Evolutionary conservation across 2,888 invertebrate genomes (phyloP), one percentile per base, ranked within the genome.

Genomic region (Cactoblastis cactorum): DNA sequence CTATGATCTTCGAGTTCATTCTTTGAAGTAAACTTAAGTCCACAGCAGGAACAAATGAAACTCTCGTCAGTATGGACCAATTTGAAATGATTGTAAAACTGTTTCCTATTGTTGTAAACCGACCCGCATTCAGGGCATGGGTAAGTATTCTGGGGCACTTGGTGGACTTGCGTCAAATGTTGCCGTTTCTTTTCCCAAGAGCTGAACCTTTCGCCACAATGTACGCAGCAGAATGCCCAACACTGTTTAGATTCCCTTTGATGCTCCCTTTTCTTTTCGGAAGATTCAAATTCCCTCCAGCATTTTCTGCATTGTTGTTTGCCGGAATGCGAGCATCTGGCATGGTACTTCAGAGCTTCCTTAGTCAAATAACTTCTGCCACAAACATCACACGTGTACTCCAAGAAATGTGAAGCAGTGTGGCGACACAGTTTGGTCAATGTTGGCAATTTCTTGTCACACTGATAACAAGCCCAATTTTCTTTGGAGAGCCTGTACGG

Each of bases 301-400:
- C 88, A 88, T 54, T 75, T 83, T 33, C 84, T 69, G 55, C 88
- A 88, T 0, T 69, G 59, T 3, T 69, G 62, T 3, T 73, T 75
- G 0, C 72, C 77, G 0, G 78, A 65, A 57, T 88, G 88, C 4
- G 57, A 69, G 52, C 77, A 78, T 41, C 68, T 72, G 1, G 81
- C 71, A 47, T 88, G 88, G 52, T 85, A 81, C 28, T 72, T 80
- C 22, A 88, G 62, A 0, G 80, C 78, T 43, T 83, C 84, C 1
- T 67, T 70, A 0, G 77, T 74, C 15, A 80, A 55, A 52, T 87
- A 88, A 19, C 73, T 70, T 11, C 79, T 71, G 1, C 83, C 88
- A 50, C 88, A 89, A 0, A 75, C 60, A 43, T 87, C 87, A 47
- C 88, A 89, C 0, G 84, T 83, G 45, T 67, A 81, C 18, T 74